These are phyloP conservation scores for Galerucella nymphaeae DNA, from an alignment of 2,888 invertebrate genomes.

Conservation along the genomic window DNA sequence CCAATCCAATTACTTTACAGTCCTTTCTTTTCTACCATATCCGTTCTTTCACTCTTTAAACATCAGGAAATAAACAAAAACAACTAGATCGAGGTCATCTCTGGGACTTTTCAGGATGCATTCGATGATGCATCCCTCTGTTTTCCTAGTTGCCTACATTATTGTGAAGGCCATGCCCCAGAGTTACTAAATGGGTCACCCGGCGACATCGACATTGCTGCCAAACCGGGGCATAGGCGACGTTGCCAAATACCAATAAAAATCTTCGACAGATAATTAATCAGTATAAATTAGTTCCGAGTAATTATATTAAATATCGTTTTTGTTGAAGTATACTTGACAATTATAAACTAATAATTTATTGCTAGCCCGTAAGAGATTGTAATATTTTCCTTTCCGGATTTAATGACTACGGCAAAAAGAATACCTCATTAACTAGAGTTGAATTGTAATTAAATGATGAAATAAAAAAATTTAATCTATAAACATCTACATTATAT, in stretches of 20 bases:
- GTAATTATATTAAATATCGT: no score
- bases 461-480: no score
- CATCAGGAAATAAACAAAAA: conserved; percentile 26
- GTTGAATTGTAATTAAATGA: no score
- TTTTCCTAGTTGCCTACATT: not conserved
- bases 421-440: no score
- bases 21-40: not conserved
- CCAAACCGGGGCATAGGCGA: conserved; percentile 20
- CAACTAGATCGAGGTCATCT: conserved; percentile 23
- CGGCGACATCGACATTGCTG: conserved; percentile 18
- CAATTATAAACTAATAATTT: no score
- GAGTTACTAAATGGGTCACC: conserved; percentile 24
- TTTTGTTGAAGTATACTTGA: no score
- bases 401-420: no score
- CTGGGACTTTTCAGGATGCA: conserved; percentile 30
- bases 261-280: not conserved
- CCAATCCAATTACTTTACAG: conserved; percentile 4
- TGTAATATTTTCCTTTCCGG: no score
- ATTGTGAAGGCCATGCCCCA: conserved; percentile 23
- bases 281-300: no score
- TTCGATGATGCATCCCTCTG: conserved; percentile 26
- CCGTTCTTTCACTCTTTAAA: not conserved
- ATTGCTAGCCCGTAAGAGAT: no score
- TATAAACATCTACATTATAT: no score
- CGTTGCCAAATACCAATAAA: not conserved